Evolutionary conservation across 2,113 vertebrate genomes (phyloP).

Genomic region (Himantopus leucocephalus): DNA sequence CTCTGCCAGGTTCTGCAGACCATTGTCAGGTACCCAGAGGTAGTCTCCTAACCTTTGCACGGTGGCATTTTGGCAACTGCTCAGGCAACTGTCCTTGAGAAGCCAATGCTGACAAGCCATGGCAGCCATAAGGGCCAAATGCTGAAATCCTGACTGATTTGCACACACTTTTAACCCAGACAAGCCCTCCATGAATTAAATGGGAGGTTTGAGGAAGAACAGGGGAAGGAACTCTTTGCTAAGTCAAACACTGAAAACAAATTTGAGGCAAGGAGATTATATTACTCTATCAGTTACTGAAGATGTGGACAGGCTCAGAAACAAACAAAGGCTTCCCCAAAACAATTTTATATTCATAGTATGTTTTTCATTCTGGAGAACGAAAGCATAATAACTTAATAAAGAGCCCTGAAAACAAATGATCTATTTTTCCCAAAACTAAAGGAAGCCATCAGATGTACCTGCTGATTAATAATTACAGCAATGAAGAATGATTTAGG

Average conservation of each 20-base stretch:
- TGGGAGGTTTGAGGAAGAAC: background rate
- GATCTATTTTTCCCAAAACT: background rate
- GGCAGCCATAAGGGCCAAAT: background rate
- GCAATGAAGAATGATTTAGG: background rate
- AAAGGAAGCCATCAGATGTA: background rate
- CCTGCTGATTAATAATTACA: background rate
- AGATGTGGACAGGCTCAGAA: background rate
- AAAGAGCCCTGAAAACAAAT: background rate
- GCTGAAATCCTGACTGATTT: background rate
- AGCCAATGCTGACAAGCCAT: background rate
- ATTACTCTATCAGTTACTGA: background rate
- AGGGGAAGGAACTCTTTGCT: background rate
- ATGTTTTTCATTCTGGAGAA: background rate
- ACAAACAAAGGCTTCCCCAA: background rate
- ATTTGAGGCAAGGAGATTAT: background rate
- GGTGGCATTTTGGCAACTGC: background rate
- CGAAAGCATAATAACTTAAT: background rate
- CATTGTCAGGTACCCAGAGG: background rate
- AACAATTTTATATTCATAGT: background rate
- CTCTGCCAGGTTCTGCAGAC: constrained; percentile 14
- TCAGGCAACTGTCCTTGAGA: background rate
- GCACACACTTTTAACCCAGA: background rate
- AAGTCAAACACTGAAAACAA: background rate
- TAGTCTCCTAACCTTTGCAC: background rate
- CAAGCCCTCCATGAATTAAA: background rate